phyloP scores from a whole-genome alignment of 1,140 invertebrate genomes.

The Steinernema feltiae region DNA sequence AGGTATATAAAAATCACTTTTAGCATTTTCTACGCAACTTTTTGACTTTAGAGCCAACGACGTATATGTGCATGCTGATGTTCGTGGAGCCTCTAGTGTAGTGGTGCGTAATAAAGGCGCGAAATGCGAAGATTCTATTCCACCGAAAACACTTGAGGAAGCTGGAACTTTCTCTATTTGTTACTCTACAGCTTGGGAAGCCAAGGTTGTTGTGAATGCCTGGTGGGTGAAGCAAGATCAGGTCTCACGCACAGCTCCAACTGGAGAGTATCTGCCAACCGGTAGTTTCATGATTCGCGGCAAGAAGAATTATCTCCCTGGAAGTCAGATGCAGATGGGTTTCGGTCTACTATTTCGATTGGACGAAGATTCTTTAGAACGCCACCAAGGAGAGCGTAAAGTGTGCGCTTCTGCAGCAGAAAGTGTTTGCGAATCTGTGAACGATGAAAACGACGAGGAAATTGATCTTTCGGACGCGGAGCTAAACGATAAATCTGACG shows the following conservation, averaged over 20 bases:
- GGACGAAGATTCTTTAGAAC: conserved; percentile 62
- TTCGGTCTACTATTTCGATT: conserved; percentile 84
- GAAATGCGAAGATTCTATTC: conserved; percentile 63
- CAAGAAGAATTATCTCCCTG: conserved; percentile 91
- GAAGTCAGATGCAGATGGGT: conserved; percentile 81
- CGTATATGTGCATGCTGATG: conserved; percentile 81
- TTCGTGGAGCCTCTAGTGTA: conserved; percentile 87
- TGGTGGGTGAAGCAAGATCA: conserved; percentile 94
- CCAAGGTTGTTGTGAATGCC: conserved; percentile 83
- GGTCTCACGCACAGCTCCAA: conserved; percentile 93
- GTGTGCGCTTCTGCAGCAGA: conserved; percentile 13
- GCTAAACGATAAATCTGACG: conserved; percentile 40
- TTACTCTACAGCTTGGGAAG: conserved; percentile 93
- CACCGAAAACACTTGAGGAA: conserved; percentile 89
- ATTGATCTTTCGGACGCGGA: conserved; percentile 53
- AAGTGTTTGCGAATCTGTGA: conserved; percentile 21
- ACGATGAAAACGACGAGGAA: conserved; percentile 59
- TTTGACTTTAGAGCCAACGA: conserved; percentile 72
- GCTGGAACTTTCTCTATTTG: conserved; percentile 93
- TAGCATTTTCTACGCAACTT: no score
- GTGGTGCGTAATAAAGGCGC: conserved; percentile 79
- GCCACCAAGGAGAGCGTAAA: conserved; percentile 44
- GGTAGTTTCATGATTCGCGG: conserved; percentile 92
- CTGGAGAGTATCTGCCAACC: conserved; percentile 86
- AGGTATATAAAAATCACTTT: no score